Conservation (phyloP, 2,797 vertebrate genomes). For the Psittacula echo region DNA sequence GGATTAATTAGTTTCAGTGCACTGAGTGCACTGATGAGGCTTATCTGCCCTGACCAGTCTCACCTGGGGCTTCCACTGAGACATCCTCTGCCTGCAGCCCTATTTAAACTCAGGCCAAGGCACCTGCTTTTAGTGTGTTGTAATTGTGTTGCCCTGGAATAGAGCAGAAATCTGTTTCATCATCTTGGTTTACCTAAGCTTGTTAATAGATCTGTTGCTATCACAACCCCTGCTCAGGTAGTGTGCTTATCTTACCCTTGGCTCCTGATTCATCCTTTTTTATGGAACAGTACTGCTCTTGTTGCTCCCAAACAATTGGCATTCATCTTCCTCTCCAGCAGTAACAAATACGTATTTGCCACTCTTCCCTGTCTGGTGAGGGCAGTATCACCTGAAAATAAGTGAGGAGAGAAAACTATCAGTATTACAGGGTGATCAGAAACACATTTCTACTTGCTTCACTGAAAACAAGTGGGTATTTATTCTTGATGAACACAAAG, state of each 20-base stretch:
- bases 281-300: not conserved
- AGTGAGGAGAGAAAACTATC: not conserved
- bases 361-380: not conserved
- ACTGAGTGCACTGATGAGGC: not conserved
- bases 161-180: not conserved
- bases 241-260: not conserved
- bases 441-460: not conserved
- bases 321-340: not conserved
- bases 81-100: no score
- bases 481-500: not conserved
- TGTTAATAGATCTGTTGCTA: not conserved
- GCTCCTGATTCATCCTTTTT: not conserved
- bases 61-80: not conserved
- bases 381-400: not conserved
- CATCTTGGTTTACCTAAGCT: not conserved
- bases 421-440: not conserved
- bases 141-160: not conserved
- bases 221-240: not conserved
- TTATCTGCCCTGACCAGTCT: not conserved
- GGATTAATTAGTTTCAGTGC: not conserved
- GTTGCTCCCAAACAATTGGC: not conserved
- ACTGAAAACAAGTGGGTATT: not conserved
- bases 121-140: accelerated
- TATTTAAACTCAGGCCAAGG: not conserved
- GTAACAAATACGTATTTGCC: not conserved